Percentiles rank a stretch among this genome's conserved stretches.
Evolutionary conservation across 2,113 vertebrate species (phyloP).

Genomic region (Eulacestoma nigropectus): DNA sequence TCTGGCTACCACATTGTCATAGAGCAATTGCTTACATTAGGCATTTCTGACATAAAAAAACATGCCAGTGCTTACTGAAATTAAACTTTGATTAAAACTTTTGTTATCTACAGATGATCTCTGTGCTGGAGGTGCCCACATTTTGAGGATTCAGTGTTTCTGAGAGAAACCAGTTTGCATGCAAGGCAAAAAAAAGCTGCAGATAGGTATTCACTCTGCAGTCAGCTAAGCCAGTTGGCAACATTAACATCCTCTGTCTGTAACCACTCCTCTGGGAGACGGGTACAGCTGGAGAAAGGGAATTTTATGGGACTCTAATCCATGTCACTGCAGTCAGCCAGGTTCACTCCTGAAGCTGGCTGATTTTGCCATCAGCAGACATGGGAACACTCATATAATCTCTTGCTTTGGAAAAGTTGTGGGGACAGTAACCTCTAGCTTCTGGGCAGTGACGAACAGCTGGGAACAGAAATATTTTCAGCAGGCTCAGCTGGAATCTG

Average conservation of each 20-base stretch:
- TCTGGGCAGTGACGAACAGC: background rate
- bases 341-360: background rate
- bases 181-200: background rate
- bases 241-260: background rate
- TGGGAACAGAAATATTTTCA: constrained; percentile 31
- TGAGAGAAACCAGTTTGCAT: background rate
- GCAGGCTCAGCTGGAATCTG: constrained; percentile 33
- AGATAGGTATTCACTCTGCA: background rate
- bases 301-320: background rate
- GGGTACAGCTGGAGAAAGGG: background rate
- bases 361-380: background rate
- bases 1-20: fast-evolving
- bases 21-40: background rate
- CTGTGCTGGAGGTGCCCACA: background rate
- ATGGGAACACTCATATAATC: background rate
- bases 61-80: background rate
- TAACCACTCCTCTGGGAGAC: background rate
- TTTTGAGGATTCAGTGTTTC: background rate
- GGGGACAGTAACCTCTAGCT: constrained; percentile 13
- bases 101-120: background rate
- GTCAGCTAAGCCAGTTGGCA: background rate
- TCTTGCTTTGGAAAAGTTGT: background rate
- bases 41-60: background rate
- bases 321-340: background rate
- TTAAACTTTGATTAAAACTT: background rate